Evolutionary conservation across 2,888 invertebrate species (phyloP).

Genomic region (Lochmaea crataegi): DNA sequence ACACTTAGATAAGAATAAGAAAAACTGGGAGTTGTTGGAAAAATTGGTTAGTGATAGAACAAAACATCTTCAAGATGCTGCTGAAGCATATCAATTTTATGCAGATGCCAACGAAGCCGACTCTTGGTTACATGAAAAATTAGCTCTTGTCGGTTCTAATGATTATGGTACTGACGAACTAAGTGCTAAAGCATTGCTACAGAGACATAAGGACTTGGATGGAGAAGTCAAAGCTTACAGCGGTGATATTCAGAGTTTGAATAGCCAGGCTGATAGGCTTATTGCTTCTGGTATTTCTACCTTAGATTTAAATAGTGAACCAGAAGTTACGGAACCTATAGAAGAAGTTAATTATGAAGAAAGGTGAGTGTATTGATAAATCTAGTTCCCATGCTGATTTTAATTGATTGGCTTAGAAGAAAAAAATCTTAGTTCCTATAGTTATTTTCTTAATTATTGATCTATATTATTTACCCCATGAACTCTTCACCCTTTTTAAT

Average conservation of each 20-base stretch:
- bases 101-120: conserved; percentile 98
- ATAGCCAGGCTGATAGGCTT: conserved; percentile 81
- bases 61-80: conserved; percentile 85
- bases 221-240: conserved; percentile 90
- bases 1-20: conserved; percentile 80
- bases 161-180: conserved; percentile 95
- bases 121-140: conserved; percentile 97
- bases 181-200: conserved; percentile 87
- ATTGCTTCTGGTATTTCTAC: conserved; percentile 81
- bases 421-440: no score
- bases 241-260: conserved; percentile 83
- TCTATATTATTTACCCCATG: no score
- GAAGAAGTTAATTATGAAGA: conserved; percentile 72
- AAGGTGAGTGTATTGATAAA: conserved; percentile 47
- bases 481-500: no score
- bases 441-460: no score
- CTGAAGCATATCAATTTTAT: conserved; percentile 96
- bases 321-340: conserved; percentile 71
- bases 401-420: no score
- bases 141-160: conserved; percentile 87
- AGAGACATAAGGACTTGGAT: conserved; percentile 87
- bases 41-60: conserved; percentile 81
- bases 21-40: conserved; percentile 91
- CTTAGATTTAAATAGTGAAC: conserved; percentile 74
- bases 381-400: background rate